These are phyloP conservation scores for Palythoa grandiflora DNA, from an alignment of 92 coral and sea anemone species.

Conservation along the genomic window DNA sequence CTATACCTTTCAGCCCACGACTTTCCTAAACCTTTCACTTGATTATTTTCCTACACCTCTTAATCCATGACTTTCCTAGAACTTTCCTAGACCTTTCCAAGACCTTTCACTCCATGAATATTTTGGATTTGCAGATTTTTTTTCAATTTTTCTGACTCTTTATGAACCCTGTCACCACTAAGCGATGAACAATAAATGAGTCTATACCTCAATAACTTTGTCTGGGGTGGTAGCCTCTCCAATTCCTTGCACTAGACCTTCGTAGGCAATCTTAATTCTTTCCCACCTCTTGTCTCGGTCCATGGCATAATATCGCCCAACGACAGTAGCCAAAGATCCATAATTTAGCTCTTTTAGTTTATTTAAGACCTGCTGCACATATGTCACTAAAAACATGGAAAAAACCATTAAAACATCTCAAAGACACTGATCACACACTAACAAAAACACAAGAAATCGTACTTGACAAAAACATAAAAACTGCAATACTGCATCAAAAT, in stretches of 20 bases:
- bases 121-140: too few relatives aligned
- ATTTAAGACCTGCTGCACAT: slow-evolving; percentile 89
- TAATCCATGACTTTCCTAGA: too few relatives aligned
- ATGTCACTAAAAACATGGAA: slow-evolving; percentile 67
- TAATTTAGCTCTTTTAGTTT: slow-evolving; percentile 87
- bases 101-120: too few relatives aligned
- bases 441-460: too few relatives aligned
- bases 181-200: neutral
- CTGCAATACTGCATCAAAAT: too few relatives aligned
- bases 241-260: slow-evolving; percentile 91
- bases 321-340: slow-evolving; percentile 94
- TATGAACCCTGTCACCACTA: neutral
- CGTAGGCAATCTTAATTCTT: slow-evolving; percentile 96
- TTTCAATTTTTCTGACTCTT: too few relatives aligned
- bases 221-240: slow-evolving; percentile 91
- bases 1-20: too few relatives aligned
- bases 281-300: slow-evolving; percentile 99
- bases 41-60: too few relatives aligned
- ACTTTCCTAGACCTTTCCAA: too few relatives aligned
- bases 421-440: neutral
- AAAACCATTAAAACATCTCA: neutral
- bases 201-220: slow-evolving; percentile 81
- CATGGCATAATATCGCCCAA: slow-evolving; percentile 98
- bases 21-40: too few relatives aligned
- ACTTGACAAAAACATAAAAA: too few relatives aligned